These are phyloP conservation scores for Camponotus vicinus DNA, from an alignment of 1,140 invertebrate genomes.

Conservation along the genomic window DNA sequence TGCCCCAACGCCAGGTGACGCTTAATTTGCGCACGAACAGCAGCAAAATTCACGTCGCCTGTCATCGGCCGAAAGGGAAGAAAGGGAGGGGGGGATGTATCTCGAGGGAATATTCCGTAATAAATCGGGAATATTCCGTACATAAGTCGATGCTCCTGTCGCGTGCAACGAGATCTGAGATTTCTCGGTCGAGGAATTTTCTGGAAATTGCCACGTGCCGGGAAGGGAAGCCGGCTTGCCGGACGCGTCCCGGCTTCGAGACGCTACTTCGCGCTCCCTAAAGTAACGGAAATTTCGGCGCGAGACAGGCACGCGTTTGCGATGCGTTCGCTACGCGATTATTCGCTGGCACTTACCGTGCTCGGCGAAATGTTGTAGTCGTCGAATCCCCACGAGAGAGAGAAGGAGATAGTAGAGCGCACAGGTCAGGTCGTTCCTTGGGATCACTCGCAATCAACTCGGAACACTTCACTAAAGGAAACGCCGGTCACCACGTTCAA, in stretches of 20 bases:
- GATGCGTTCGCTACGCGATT: neutral
- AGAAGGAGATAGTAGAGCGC: conserved; percentile 6
- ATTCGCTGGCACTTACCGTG: conserved; percentile 53
- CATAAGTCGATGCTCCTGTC: neutral
- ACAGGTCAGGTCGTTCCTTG: conserved; percentile 41
- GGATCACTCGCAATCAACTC: conserved; percentile 65
- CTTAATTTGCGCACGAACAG: neutral
- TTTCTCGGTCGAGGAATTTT: neutral
- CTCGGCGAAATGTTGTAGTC: conserved; percentile 63
- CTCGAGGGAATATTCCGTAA: neutral
- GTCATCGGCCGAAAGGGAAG: neutral
- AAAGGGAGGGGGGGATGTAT: too few species aligned
- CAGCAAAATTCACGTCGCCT: conserved; percentile 2
- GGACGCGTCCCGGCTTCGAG: neutral
- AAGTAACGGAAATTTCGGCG: conserved; percentile 4
- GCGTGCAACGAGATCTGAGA: neutral
- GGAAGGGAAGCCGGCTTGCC: conserved; percentile 60
- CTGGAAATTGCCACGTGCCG: conserved; percentile 39
- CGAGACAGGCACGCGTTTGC: neutral
- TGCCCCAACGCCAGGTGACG: neutral
- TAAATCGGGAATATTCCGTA: neutral
- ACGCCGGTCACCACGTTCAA: conserved; percentile 68
- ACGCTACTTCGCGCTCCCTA: neutral
- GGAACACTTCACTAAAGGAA: conserved; percentile 68
- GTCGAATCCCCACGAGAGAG: conserved; percentile 44